These are phyloP conservation scores for Hypocryptadius cinnamomeus DNA, from an alignment of 2,113 vertebrate genomes.

Conservation along the genomic window DNA sequence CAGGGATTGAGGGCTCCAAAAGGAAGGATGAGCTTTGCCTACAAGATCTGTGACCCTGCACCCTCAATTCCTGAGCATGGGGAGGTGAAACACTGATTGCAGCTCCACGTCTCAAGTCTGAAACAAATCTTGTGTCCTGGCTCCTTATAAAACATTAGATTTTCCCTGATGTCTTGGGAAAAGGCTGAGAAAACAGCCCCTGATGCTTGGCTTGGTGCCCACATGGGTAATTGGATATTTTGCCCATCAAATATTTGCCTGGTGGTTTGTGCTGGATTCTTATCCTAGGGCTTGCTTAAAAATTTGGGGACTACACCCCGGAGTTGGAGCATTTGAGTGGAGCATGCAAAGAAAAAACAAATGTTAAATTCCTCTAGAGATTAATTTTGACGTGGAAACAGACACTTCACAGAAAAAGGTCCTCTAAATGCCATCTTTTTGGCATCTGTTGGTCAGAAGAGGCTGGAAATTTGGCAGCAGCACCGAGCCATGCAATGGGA, in stretches of 20 bases:
- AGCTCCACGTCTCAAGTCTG: fast-evolving
- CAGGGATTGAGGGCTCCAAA: background rate
- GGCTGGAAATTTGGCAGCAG: background rate
- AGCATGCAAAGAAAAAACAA: background rate
- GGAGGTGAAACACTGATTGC: background rate
- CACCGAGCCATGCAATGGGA: fast-evolving
- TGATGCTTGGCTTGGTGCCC: background rate
- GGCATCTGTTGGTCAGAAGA: background rate
- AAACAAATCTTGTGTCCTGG: background rate
- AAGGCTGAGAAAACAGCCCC: background rate
- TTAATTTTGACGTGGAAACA: background rate
- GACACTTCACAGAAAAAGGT: background rate
- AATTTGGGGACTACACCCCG: background rate
- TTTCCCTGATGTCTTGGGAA: background rate
- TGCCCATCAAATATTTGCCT: background rate
- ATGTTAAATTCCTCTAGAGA: background rate
- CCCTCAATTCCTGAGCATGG: background rate
- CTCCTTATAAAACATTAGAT: background rate
- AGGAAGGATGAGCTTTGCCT: background rate
- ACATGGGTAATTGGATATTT: background rate
- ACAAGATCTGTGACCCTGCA: background rate
- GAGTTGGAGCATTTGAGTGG: background rate
- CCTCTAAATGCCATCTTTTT: background rate
- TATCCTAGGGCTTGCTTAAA: background rate
- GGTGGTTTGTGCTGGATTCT: background rate